Evolutionary conservation across 2,113 vertebrate genomes (phyloP), one percentile per base, ranked within the genome.

Genomic region (Nansenia antarctica): DNA sequence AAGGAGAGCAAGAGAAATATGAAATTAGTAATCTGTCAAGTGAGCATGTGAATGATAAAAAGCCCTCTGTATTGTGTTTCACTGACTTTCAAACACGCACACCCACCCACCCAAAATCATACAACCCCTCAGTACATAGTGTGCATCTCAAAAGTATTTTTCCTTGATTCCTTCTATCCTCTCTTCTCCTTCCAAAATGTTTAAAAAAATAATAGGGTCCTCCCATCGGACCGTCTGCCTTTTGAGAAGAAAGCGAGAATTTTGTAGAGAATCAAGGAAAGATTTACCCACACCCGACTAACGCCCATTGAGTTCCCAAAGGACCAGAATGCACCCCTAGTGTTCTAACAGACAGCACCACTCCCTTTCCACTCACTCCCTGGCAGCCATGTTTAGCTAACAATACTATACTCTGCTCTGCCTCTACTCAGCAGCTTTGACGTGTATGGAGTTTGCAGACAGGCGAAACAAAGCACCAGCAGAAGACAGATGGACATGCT

Each of bases 11-110:
- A 49, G 6, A 26, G 35, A 79, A 55, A 57, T 24, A 11, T 35
- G 72, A 31, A 63, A 34, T 49, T 30, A 72, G 76, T 72, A 34
- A 67, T 57, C 12, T 58, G 76, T 69, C 64, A 52, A 69, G 71
- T n/a, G 75, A 53, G 62, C 52, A 35, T 29, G 31, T 63, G 9
- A 52, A 30, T 59, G 49, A 24, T 60, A 7, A 72, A 65, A 59
- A 66, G 29, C 53, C 65, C 32, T 42, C 52, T 29, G 9, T 32
- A 29, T 32, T 58, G 72, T 70, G 65, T 14, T 61, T 79, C 62
- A 60, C 35, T 70, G 18, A 22, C 1, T 5, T 3, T 24, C 53
- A 5, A 30, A 27, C 24, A 26, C 26, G 7, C 53, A 54, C 52
- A 27, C 53, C 12, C 9, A 26, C 54, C 14, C 5, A 22, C 52